Conservation (phyloP, 1,140 invertebrate species). For the Drosophila biarmipes region DNA sequence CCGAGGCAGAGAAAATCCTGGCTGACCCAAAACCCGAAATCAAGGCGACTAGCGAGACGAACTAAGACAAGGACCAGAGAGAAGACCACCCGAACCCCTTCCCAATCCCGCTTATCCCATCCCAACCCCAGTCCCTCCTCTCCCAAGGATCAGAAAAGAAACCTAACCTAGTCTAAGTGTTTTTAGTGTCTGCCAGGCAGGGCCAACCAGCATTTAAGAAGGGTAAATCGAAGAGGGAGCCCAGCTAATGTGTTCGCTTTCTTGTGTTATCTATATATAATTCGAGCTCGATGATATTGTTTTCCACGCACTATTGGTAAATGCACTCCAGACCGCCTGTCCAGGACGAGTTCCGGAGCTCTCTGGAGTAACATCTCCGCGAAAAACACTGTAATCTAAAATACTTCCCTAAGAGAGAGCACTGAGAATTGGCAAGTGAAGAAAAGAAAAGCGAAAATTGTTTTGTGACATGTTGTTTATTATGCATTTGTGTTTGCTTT, state of each 20-base stretch:
- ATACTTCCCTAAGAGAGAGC: constrained; percentile 27
- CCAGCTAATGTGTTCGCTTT: constrained; percentile 64
- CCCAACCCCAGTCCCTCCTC: constrained; percentile 40
- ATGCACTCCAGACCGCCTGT: constrained; percentile 71
- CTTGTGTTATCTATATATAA: constrained; percentile 32
- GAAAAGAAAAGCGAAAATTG: constrained; percentile 32
- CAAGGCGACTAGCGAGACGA: constrained; percentile 60
- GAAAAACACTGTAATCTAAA: constrained; percentile 30
- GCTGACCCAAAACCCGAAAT: constrained; percentile 36
- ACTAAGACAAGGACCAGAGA: constrained; percentile 44
- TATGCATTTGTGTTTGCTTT: constrained; percentile 77
- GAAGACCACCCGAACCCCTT: constrained; percentile 23
- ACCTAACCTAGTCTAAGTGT: constrained; percentile 55
- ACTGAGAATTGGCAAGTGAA: constrained; percentile 30
- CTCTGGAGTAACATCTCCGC: constrained; percentile 21
- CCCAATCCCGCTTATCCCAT: constrained; percentile 48
- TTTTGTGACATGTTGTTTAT: constrained; percentile 82
- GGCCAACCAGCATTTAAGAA: constrained; percentile 44
- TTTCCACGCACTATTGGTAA: constrained; percentile 32
- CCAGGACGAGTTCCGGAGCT: constrained; percentile 38
- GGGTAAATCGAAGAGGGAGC: constrained; percentile 28
- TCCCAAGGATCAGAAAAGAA: constrained; percentile 15
- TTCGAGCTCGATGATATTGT: constrained; percentile 13
- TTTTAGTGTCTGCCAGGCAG: constrained; percentile 47
- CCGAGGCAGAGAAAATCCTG: constrained; percentile 26